These are phyloP conservation scores for Syngnathus typhle DNA, from an alignment of 2,113 vertebrate genomes.

Conservation along the genomic window DNA sequence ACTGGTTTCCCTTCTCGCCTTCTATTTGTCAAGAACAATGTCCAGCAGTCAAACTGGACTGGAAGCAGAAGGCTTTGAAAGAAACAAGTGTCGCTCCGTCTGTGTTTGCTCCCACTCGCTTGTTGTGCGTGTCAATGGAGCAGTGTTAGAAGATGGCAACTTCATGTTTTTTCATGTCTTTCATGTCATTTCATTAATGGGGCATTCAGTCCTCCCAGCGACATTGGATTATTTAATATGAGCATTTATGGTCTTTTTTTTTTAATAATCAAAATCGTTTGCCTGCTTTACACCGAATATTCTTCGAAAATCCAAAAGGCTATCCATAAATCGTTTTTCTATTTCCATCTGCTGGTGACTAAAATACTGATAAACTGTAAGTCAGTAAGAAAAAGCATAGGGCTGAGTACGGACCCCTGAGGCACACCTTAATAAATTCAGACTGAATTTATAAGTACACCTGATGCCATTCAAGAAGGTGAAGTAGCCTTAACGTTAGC, in stretches of 20 bases:
- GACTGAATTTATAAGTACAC: too few relatives aligned
- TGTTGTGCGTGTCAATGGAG: conserved; percentile 12
- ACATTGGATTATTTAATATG: not conserved
- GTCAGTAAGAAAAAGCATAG: too few relatives aligned
- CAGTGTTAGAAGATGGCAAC: conserved; percentile 15
- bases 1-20: not conserved
- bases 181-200: conserved; percentile 12
- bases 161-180: conserved; percentile 6
- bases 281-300: too few relatives aligned
- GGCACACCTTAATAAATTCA: too few relatives aligned
- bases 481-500: not conserved
- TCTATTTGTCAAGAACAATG: conserved; percentile 30
- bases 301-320: not conserved
- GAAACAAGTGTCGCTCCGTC: conserved; percentile 15
- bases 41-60: conserved; percentile 21
- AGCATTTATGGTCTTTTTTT: not conserved
- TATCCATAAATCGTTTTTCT: too few relatives aligned
- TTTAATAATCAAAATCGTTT: not conserved
- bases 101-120: conserved; percentile 36
- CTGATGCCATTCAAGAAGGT: too few relatives aligned
- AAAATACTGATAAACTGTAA: too few relatives aligned
- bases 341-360: too few relatives aligned
- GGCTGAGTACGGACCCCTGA: too few relatives aligned
- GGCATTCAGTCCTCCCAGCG: not conserved
- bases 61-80: conserved; percentile 18